Conservation (phyloP, 2,113 vertebrate genomes). For the Laticauda laticaudata region DNA sequence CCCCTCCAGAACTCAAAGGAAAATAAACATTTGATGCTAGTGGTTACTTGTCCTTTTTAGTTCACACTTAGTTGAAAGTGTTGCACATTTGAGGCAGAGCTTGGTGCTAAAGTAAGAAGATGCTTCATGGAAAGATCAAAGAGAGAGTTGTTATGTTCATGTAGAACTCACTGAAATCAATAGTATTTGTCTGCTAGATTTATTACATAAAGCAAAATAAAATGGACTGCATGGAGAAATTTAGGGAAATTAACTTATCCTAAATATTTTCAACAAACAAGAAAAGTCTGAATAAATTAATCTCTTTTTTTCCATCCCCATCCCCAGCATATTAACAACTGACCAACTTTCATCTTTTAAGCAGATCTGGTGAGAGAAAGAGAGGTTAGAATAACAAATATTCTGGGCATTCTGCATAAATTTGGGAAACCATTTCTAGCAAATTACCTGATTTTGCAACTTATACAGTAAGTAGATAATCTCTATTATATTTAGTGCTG, state of each 20-base stretch:
- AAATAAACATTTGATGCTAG: slow-evolving; percentile 34
- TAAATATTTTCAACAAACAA: background rate
- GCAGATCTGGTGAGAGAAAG: background rate
- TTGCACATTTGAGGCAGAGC: slow-evolving; percentile 35
- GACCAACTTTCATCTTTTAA: background rate
- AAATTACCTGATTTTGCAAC: background rate
- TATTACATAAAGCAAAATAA: slow-evolving; percentile 64
- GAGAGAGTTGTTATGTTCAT: background rate
- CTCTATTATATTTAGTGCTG: background rate
- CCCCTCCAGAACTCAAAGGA: slow-evolving; percentile 24
- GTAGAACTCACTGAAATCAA: background rate
- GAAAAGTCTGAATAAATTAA: slow-evolving; percentile 51
- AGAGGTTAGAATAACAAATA: background rate
- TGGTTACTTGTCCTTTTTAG: slow-evolving; percentile 51
- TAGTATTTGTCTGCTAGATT: slow-evolving; percentile 24
- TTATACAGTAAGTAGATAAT: background rate
- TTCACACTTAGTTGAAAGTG: slow-evolving; percentile 43
- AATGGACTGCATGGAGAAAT: slow-evolving; percentile 57
- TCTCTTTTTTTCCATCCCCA: background rate
- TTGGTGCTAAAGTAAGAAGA: slow-evolving; percentile 52
- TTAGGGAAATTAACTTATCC: slow-evolving; percentile 32
- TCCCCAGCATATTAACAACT: background rate
- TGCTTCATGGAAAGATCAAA: slow-evolving; percentile 57
- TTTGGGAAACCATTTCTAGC: background rate
- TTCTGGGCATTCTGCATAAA: background rate